phyloP scores from a whole-genome alignment of 2,797 vertebrate genomes.

The Hirundo rustica region DNA sequence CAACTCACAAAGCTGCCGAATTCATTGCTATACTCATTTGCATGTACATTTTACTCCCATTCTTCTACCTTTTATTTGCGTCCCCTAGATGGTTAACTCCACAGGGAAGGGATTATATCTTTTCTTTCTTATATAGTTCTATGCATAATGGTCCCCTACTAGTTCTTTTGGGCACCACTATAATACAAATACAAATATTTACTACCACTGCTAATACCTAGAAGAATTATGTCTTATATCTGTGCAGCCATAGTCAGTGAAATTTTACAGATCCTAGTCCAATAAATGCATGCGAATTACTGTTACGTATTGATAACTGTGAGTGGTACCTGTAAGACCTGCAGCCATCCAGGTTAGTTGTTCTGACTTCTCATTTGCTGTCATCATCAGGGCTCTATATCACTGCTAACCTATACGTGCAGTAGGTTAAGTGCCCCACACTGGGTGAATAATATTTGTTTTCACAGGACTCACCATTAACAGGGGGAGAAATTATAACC shows the following conservation, averaged over 20 bases:
- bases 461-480: not conserved
- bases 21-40: slow-evolving; percentile 1
- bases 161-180: slow-evolving; percentile 5
- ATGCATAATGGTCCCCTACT: not conserved
- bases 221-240: not conserved
- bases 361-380: not conserved
- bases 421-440: not conserved
- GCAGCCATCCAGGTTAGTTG: not conserved
- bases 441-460: not conserved
- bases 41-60: slow-evolving; percentile 22
- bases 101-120: slow-evolving; percentile 40
- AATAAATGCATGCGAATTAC: not conserved
- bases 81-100: slow-evolving; percentile 35
- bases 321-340: not conserved
- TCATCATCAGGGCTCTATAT: not conserved
- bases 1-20: not conserved
- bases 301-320: not conserved
- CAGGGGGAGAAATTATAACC: slow-evolving; percentile 18
- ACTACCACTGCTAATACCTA: not conserved
- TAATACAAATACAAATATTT: slow-evolving; percentile 55
- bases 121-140: slow-evolving; percentile 14
- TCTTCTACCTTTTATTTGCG: slow-evolving; percentile 21
- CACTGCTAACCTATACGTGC: not conserved
- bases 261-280: not conserved
- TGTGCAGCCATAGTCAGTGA: not conserved